These are phyloP conservation scores for Dicentrarchus labrax DNA, from an alignment of 2,113 vertebrate species.

Conservation along the genomic window DNA sequence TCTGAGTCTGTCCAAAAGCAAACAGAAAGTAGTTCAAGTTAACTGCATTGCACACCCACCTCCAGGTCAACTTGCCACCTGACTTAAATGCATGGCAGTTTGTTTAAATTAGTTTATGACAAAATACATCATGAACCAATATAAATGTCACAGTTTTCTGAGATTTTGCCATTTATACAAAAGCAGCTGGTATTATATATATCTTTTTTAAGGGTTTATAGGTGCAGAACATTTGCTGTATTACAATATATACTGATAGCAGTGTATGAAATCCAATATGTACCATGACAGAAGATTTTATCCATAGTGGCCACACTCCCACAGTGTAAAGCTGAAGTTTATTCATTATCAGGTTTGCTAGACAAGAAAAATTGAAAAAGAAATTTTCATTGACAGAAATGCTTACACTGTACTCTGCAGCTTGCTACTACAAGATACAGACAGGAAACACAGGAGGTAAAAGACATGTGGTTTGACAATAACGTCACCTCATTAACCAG, in stretches of 20 bases:
- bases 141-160: neutral
- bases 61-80: neutral
- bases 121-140: neutral
- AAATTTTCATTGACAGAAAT: neutral
- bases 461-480: too few relatives aligned
- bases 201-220: too few relatives aligned
- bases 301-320: too few relatives aligned
- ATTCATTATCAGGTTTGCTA: too few relatives aligned
- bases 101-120: neutral
- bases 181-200: too few relatives aligned
- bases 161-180: neutral
- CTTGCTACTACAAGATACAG: neutral
- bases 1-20: neutral
- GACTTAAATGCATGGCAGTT: neutral
- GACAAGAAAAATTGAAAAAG: neutral
- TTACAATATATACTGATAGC: too few relatives aligned
- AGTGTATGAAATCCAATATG: too few relatives aligned
- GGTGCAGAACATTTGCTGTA: too few relatives aligned
- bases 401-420: too few relatives aligned
- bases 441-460: neutral
- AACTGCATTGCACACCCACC: neutral
- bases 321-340: too few relatives aligned
- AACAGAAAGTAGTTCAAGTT: neutral
- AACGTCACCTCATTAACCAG: neutral
- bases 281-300: too few relatives aligned